Conservation (phyloP, 1,140 invertebrate genomes). For the Laodelphax striatellus region DNA sequence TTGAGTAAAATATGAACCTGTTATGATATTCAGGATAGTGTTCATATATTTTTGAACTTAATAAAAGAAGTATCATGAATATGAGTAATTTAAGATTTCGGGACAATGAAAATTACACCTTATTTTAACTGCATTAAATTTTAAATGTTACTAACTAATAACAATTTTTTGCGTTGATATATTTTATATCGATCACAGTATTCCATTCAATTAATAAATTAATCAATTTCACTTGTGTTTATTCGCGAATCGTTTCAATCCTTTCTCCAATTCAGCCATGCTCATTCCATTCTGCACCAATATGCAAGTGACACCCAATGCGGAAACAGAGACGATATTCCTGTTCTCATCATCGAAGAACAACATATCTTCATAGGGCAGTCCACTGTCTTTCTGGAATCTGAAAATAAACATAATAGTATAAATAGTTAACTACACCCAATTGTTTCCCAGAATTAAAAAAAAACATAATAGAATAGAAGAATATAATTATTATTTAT, state of each 20-base stretch:
- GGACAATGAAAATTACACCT: no score
- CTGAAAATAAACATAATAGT: constrained; percentile 29
- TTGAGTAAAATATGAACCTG: no score
- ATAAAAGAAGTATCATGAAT: no score
- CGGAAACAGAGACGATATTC: constrained; percentile 44
- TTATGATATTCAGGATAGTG: no score
- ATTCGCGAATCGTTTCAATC: constrained; percentile 32
- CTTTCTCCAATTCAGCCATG: constrained; percentile 35
- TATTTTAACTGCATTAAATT: no score
- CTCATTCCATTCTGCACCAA: constrained; percentile 42
- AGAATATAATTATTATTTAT: neutral
- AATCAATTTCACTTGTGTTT: neutral
- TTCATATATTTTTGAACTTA: no score
- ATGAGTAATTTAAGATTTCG: no score
- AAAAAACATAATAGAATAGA: no score
- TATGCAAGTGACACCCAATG: constrained; percentile 43
- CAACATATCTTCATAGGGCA: constrained; percentile 52
- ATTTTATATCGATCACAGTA: no score
- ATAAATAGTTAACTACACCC: constrained; percentile 11
- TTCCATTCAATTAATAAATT: no score
- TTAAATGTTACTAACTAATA: no score
- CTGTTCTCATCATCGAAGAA: constrained; percentile 57
- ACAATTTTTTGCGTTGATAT: no score
- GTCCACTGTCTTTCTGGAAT: constrained; percentile 40
- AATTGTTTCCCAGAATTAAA: neutral